Conservation (phyloP, 2,888 invertebrate species). For the Volucella inflata region DNA sequence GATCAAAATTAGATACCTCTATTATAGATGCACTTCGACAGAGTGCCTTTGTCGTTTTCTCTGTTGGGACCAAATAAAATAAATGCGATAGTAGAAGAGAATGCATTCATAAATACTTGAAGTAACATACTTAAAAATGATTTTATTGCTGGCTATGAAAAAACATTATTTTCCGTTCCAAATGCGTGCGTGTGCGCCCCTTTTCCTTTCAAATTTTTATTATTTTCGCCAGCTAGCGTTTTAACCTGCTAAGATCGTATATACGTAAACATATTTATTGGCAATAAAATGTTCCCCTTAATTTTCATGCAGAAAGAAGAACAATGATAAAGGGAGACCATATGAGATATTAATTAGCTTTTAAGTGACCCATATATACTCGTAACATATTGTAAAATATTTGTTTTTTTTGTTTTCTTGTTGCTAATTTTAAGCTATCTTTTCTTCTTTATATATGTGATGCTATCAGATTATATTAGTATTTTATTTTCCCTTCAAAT, state of each 20-base stretch:
- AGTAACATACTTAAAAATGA: constrained; percentile 31
- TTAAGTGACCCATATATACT: neutral
- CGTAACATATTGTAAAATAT: neutral
- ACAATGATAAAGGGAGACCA: constrained; percentile 33
- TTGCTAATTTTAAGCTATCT: constrained; percentile 23
- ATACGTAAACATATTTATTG: constrained; percentile 31
- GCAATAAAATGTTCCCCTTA: constrained; percentile 20
- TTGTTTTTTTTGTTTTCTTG: neutral
- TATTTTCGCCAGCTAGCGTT: constrained; percentile 25
- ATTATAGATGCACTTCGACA: constrained; percentile 11
- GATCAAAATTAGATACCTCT: constrained; percentile 42
- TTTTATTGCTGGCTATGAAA: constrained; percentile 42
- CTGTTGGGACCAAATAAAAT: neutral
- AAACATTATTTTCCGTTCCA: constrained; percentile 19
- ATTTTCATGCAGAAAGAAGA: constrained; percentile 2
- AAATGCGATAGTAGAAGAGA: neutral
- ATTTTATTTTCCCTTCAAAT: neutral
- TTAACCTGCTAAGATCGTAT: constrained; percentile 20
- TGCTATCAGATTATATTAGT: neutral
- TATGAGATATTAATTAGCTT: constrained; percentile 44
- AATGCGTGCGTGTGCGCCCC: constrained; percentile 6
- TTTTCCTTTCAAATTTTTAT: constrained; percentile 8
- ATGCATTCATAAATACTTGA: neutral
- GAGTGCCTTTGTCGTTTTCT: neutral
- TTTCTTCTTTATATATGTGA: no score